Evolutionary conservation across 2,797 vertebrate genomes (phyloP), one percentile per base, ranked within the genome.

Genomic region (Coregonus ussuriensis): DNA sequence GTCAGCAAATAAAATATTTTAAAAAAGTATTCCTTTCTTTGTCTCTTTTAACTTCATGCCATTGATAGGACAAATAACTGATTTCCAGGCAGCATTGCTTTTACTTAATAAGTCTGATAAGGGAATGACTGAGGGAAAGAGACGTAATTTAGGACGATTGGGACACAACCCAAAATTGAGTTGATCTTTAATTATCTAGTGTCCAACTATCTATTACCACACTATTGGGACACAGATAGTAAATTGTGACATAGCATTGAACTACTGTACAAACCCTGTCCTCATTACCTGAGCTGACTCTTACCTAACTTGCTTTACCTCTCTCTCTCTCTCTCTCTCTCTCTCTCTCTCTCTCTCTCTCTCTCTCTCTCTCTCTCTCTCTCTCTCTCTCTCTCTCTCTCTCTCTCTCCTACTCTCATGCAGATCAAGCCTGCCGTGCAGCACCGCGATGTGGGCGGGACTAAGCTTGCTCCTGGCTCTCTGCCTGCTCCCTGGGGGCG

Each of bases 401-500:
- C 4, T 59, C 1, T 59, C 18, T n/a, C 15, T 16, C 75, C 1
- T 37, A 18, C 63, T 35, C 56, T 71, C 18, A 70, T 53, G 62
- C 74, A 89, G 83, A 82, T 71, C 56, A 59, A 81, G 74, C 82
- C 74, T 82, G 88, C 35, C 11, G 54, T 83, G 81, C 82, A 85
- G 86, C 73, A 52, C 80, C 71, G 72, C 76, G 75, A 99, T 99
- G 98, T 96, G 96, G 97, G 93, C 84, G 75, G 85, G 92, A 85
- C 91, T 98, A 84, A 93, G 94, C 83, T 89, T 98, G 79, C 91
- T 95, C 91, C 90, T 98, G 93, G 94, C 94, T 91, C 95, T 99
- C 93, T 96, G 95, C 93, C 91, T 98, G 89, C 95, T 98, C 90
- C 94, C 92, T 6, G 92, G 90, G 87, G 95, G 96, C 85, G 89